Conservation (phyloP, 1,140 invertebrate genomes). For the Achatina immaculata region DNA sequence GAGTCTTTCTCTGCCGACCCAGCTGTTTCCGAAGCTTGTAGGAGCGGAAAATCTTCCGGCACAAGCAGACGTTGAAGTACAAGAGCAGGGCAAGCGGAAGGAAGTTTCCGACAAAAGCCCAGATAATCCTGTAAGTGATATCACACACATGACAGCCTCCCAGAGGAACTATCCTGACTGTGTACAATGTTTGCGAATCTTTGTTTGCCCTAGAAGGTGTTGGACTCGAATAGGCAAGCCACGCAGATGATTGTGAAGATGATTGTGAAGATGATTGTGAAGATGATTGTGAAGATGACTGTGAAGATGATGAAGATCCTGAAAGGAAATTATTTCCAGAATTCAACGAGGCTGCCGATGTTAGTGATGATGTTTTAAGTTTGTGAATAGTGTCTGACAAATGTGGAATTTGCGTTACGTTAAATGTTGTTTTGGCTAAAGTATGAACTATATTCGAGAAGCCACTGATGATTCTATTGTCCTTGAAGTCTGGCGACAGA, state of each 20-base stretch:
- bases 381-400: too few species aligned
- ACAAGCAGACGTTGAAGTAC: slow-evolving; percentile 64
- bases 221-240: too few species aligned
- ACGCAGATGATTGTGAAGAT: too few species aligned
- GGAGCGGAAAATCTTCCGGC: slow-evolving; percentile 64
- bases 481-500: too few species aligned
- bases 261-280: too few species aligned
- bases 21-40: slow-evolving; percentile 64
- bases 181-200: background rate
- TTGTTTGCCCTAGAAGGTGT: background rate
- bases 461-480: too few species aligned
- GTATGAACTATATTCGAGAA: too few species aligned
- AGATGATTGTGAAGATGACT: too few species aligned
- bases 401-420: too few species aligned
- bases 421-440: too few species aligned
- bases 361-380: too few species aligned
- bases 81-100: slow-evolving; percentile 64
- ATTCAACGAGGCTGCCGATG: background rate
- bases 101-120: slow-evolving; percentile 68
- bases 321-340: background rate
- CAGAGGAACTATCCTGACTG: slow-evolving; percentile 39
- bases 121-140: slow-evolving; percentile 60
- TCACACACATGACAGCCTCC: slow-evolving; percentile 51
- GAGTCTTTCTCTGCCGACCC: slow-evolving; percentile 42
- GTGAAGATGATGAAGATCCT: background rate